phyloP scores from a whole-genome alignment of 2,888 invertebrate genomes.

The Drosophila fulvimacula region DNA sequence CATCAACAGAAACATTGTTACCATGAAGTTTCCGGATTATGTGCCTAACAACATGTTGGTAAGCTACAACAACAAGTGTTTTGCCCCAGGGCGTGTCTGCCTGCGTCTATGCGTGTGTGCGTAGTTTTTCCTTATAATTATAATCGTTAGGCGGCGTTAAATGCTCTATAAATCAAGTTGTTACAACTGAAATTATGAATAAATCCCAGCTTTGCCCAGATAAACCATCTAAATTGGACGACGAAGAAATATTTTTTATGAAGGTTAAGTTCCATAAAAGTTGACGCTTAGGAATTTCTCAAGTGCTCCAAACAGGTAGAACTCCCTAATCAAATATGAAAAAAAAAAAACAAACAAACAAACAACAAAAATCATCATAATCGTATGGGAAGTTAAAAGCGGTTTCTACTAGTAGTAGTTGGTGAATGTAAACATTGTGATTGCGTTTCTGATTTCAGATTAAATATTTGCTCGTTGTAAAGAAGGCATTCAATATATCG shows the following conservation, averaged over 20 bases:
- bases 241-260: conserved; percentile 15
- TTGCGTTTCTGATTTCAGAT: conserved; percentile 17
- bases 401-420: conserved; percentile 9
- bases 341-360: conserved; percentile 1
- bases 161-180: conserved; percentile 60
- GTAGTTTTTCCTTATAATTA: conserved; percentile 51
- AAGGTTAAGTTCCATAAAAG: conserved; percentile 50
- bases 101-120: background rate
- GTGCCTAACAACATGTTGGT: conserved; percentile 84
- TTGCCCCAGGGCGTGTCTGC: conserved; percentile 4
- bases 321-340: conserved; percentile 3
- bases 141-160: conserved; percentile 48
- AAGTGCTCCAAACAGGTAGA: conserved; percentile 33
- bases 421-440: conserved; percentile 16
- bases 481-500: too few relatives aligned
- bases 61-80: conserved; percentile 47
- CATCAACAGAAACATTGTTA: conserved; percentile 17
- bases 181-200: conserved; percentile 52
- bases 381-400: conserved; percentile 29
- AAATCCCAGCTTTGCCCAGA: conserved; percentile 21
- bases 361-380: conserved; percentile 3
- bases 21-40: conserved; percentile 84
- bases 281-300: conserved; percentile 14
- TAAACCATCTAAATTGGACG: conserved; percentile 25
- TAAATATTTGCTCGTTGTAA: conserved; percentile 6